phyloP scores from a whole-genome alignment of 2,888 invertebrate species.

The Erebia ligea region DNA sequence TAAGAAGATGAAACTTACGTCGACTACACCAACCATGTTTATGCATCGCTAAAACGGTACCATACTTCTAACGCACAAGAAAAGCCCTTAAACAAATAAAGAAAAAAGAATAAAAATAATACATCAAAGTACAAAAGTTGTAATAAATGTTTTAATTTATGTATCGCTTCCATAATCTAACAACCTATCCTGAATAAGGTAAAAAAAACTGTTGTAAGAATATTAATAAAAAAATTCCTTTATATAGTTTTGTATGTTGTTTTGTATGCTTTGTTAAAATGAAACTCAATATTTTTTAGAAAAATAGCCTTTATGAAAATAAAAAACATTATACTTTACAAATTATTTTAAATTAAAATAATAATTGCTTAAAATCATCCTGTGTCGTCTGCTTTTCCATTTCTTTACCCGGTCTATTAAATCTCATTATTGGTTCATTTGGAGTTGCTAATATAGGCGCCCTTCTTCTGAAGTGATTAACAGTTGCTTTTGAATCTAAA shows the following conservation, averaged over 20 bases:
- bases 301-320: constrained; percentile 23
- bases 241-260: too few species aligned
- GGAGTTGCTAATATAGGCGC: constrained; percentile 21
- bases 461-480: constrained; percentile 19
- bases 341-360: constrained; percentile 49
- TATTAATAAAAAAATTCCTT: too few species aligned
- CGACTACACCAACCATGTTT: neutral
- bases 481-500: constrained; percentile 6
- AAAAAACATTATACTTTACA: neutral
- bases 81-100: neutral
- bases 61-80: neutral
- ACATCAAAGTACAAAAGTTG: neutral
- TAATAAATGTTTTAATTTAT: neutral
- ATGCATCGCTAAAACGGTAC: neutral
- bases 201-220: neutral
- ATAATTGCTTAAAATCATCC: constrained; percentile 54
- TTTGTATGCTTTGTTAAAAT: neutral
- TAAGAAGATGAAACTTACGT: neutral
- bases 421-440: constrained; percentile 42
- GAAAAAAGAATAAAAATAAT: neutral
- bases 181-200: neutral
- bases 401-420: constrained; percentile 46
- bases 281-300: neutral
- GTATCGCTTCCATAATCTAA: neutral
- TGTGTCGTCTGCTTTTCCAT: constrained; percentile 47